These are phyloP conservation scores for Abscondita cerata DNA, from an alignment of 2,888 invertebrate species.

Conservation along the genomic window DNA sequence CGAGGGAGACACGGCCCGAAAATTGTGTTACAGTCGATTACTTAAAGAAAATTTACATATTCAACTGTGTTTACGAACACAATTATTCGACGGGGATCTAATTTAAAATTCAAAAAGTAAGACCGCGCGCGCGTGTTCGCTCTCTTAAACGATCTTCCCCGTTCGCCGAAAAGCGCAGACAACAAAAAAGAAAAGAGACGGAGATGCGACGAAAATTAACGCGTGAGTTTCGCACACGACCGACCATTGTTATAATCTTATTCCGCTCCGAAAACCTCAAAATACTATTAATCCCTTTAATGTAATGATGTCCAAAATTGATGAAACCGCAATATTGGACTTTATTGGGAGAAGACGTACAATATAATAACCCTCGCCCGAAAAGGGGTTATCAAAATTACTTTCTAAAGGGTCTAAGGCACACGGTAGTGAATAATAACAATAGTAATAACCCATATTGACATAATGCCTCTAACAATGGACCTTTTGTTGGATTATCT, in stretches of 20 bases:
- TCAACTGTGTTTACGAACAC: too few relatives aligned
- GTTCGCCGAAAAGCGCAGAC: too few relatives aligned
- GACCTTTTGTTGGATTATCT: constrained; percentile 37
- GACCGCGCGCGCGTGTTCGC: too few relatives aligned
- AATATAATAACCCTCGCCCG: constrained; percentile 9
- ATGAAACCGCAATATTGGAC: constrained; percentile 28
- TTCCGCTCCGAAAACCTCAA: constrained; percentile 16
- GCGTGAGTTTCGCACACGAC: neutral
- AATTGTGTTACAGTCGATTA: too few relatives aligned
- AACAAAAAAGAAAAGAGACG: too few relatives aligned
- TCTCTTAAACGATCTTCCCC: too few relatives aligned
- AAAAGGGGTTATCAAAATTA: constrained; percentile 27
- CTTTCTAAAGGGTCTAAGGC: constrained; percentile 32
- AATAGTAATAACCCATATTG: constrained; percentile 37
- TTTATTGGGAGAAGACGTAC: neutral
- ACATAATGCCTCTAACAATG: constrained; percentile 36
- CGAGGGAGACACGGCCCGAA: too few relatives aligned
- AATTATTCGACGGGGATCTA: too few relatives aligned
- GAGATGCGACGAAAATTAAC: too few relatives aligned
- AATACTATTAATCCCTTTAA: constrained; percentile 23
- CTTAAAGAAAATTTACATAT: too few relatives aligned
- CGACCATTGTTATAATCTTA: constrained; percentile 11
- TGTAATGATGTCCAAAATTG: constrained; percentile 30
- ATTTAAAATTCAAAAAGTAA: too few relatives aligned
- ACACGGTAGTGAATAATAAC: constrained; percentile 36